Evolutionary conservation across 1,140 invertebrate genomes (phyloP), one percentile per base, ranked within the genome.

Genomic region (Eumeta japonica): DNA sequence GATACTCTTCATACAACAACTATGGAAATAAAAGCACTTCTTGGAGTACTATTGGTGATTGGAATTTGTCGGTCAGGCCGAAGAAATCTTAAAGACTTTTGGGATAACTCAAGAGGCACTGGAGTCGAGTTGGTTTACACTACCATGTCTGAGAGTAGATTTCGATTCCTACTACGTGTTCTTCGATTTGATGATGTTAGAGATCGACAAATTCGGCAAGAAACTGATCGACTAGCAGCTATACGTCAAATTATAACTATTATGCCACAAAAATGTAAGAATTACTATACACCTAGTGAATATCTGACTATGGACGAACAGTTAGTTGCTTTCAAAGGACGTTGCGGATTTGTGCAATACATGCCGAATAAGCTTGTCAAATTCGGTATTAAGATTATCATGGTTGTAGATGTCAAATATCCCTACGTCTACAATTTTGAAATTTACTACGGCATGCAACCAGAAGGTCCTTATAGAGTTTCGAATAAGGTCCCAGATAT

Each of bases 331-430:
- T n/a, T n/a, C n/a, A n/a, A n/a, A n/a, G n/a, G n/a, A n/a, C n/a
- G n/a, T n/a, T n/a, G n/a, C n/a, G n/a, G n/a, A n/a, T n/a, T n/a
- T n/a, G n/a, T n/a, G n/a, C n/a, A n/a, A n/a, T n/a, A n/a, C n/a
- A 66, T 66, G 36, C 36, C 41, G 14, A 43, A 43, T 27, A 43
- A 43, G 36, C 41, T 37, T 16, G 24, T 29, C 4, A 30, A 30
- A 13, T 30, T 7, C 13, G 28, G 28, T 5, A 30, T 30, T n/a
- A 30, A 30, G 28, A 30, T 30, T 30, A 30, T 30, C 10, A 12
- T 12, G 5, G 5, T 30, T 30, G 28, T 30, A 4, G 28, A 30
- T 30, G 28, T 12, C 28, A 5, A 30, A 7, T 7, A 5, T 13
- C 11, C 5, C 4, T 30, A 30, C 13, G 5, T 12, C 4, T 30